Base-by-base conservation (phyloP, 2,113 vertebrate species). In the Heterotis niloticus region DNA sequence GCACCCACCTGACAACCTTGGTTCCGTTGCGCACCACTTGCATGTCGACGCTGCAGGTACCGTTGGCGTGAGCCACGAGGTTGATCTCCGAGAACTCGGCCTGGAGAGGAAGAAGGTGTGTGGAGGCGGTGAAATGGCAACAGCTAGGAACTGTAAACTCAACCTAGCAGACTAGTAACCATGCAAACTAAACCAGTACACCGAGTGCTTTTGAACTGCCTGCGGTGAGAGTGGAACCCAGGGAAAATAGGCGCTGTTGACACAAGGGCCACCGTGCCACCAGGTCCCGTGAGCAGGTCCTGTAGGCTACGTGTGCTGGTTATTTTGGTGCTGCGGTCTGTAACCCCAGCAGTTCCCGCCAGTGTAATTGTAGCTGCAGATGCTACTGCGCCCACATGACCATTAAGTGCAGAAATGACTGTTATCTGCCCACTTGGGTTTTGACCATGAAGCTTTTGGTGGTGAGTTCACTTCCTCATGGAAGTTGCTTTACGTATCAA, bases 31-130 rank as follows among this genome's bases (percentile, higher is more conserved):
- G 91, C 75, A 98, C 89, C 11, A 96, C 88, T 85, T 98, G 96
- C 90, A 99, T 92, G 82, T 99, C 96, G 79, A 99, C 93, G 0
- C 92, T 95, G 1, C 96, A 98, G 83, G 93, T 94, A 60, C 96
- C 96, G 64, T 96, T 95, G 34, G 96, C 95, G 16, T 98, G 94
- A 69, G 97, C 93, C 84, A 98, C 87, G 64, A 99, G 93, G 88
- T 97, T 99, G 85, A 99, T 89, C 86, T 99, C 97, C 34, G 96
- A 96, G 91, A 99, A 99, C 82, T 98, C 95, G 0, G 96, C 98
- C 98, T 99, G 26, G 0, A 62, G 52, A 70, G 13, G 28, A 24
- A 4, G 44, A 66, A 9, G 68, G 0, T 29, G 54, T 34, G 54
- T 44, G 24, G 57, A 52, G 16, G 5, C 52, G 18, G 65, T 66